phyloP scores from a whole-genome alignment of 2,113 vertebrate genomes.

The Aspidoscelis tigris region DNA sequence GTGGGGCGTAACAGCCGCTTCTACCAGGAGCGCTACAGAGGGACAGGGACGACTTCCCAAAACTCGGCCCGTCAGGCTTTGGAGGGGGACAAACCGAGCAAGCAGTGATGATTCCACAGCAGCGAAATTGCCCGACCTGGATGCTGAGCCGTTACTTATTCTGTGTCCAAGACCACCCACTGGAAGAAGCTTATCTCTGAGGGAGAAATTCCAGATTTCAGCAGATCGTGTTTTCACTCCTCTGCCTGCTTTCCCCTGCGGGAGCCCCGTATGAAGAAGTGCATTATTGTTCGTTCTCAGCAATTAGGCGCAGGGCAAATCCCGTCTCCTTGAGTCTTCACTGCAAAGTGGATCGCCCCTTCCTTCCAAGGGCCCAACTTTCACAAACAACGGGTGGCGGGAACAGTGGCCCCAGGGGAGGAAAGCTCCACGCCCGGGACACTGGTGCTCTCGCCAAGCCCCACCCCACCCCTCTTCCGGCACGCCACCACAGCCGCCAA shows the following conservation, averaged over 20 bases:
- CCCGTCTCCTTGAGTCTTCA: constrained; percentile 61
- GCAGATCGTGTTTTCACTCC: constrained; percentile 25
- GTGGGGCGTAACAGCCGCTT: too few species aligned
- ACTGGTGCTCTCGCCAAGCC: constrained; percentile 67
- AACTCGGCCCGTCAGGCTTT: constrained; percentile 23
- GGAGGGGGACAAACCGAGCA: constrained; percentile 1
- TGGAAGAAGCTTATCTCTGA: constrained; percentile 30
- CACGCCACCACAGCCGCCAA: constrained; percentile 18
- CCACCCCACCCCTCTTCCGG: constrained; percentile 54
- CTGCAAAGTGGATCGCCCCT: constrained; percentile 77
- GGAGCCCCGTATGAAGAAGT: constrained; percentile 15
- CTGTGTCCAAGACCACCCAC: constrained; percentile 18
- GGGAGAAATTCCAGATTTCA: constrained; percentile 30
- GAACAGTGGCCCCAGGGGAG: constrained; percentile 70
- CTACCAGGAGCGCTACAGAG: constrained; percentile 39
- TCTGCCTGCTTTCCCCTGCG: too few species aligned
- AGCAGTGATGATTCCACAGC: constrained; percentile 7
- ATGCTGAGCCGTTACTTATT: neutral
- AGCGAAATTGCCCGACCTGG: constrained; percentile 2
- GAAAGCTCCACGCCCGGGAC: constrained; percentile 70
- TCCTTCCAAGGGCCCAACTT: constrained; percentile 74
- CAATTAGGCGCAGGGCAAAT: constrained; percentile 67
- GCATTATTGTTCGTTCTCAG: neutral
- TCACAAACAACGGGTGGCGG: constrained; percentile 75
- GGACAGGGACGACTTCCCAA: constrained; percentile 55